Base-by-base conservation (phyloP, 2,888 invertebrate species). In the Drosophila niveifrons region DNA sequence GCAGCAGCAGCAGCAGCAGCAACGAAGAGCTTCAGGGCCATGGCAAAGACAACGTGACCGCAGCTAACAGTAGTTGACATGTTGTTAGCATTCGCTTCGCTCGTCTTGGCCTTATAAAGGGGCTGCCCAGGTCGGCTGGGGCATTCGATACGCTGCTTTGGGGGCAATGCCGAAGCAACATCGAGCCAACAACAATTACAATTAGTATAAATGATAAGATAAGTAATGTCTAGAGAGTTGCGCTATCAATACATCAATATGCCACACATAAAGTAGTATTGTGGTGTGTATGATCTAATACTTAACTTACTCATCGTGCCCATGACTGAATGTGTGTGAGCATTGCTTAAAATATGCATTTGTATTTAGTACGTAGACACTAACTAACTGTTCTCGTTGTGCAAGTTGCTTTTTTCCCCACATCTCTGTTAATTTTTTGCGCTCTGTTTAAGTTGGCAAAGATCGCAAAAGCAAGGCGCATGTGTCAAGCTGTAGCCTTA, bases 51-150 rank as follows among this genome's bases (percentile, higher is more conserved):
- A 75, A 75, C 70, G 76, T 82, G 83, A 83, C 83, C 83, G 72
- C 83, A 88, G 82, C 72, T 85, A 85, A 85, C 88, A 82, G 84
- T 81, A 79, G 85, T 88, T 89, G 89, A 89, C 84, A 89, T 85
- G 74, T 89, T 75, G 76, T 89, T 80, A 74, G 72, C 66, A 74
- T 75, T 73, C 62, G 56, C 13, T 13, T 13, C 23, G 6, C 18
- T 23, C 36, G 28, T 11, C 13, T 41, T 53, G 6, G 36, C 52
- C 50, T 47, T 46, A 23, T 23, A 55, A 63, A 62, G 58, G 62
- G 63, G 43, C 48, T 59, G 53, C 15, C 23, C 23, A 17, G 58
- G 18, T 58, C 29, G 39, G 52, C 18, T 51, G 8, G 17, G 66
- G 34, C 58, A 72, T 73, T 72, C 29, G 72, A 66, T 66, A 61